phyloP scores from a whole-genome alignment of 2,888 invertebrate genomes.

The Mycogona germanica region DNA sequence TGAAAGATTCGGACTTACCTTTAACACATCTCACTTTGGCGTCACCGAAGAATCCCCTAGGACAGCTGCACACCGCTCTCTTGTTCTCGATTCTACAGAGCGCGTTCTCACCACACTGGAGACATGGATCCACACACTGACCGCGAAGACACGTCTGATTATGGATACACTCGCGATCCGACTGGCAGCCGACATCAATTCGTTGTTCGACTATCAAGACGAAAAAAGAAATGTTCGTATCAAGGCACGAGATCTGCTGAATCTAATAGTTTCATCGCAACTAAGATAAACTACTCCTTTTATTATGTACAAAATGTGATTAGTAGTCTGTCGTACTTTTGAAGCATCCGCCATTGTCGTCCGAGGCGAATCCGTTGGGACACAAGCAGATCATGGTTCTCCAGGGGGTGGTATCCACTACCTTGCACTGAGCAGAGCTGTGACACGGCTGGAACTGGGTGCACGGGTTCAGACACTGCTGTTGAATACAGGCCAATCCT shows the following conservation, averaged over 20 bases:
- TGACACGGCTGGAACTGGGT: slow-evolving; percentile 35
- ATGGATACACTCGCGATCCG: slow-evolving; percentile 68
- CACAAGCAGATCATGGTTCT: slow-evolving; percentile 81
- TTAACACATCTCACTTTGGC: slow-evolving; percentile 27
- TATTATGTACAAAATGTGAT: slow-evolving; percentile 11
- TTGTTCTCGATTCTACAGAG: slow-evolving; percentile 71
- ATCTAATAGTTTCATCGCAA: not conserved
- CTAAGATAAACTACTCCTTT: not conserved
- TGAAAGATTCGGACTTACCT: slow-evolving; percentile 22
- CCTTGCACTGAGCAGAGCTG: slow-evolving; percentile 57
- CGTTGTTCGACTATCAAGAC: slow-evolving; percentile 43
- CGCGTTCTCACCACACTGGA: slow-evolving; percentile 66
- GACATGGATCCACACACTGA: slow-evolving; percentile 70
- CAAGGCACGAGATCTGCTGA: slow-evolving; percentile 32
- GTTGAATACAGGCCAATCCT: slow-evolving; percentile 66
- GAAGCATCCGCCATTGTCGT: slow-evolving; percentile 47
- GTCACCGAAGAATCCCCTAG: slow-evolving; percentile 23
- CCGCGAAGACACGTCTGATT: slow-evolving; percentile 66
- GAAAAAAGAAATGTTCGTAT: slow-evolving; percentile 62
- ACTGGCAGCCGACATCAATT: slow-evolving; percentile 57
- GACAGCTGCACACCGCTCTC: slow-evolving; percentile 66
- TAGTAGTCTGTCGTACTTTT: too few relatives aligned
- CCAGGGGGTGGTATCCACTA: slow-evolving; percentile 72
- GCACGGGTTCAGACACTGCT: slow-evolving; percentile 69
- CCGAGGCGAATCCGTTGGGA: slow-evolving; percentile 65